Percentiles rank a stretch among this genome's conserved stretches.
Evolutionary conservation across 2,113 vertebrate genomes (phyloP).

Genomic region (Myxocyprinus asiaticus): DNA sequence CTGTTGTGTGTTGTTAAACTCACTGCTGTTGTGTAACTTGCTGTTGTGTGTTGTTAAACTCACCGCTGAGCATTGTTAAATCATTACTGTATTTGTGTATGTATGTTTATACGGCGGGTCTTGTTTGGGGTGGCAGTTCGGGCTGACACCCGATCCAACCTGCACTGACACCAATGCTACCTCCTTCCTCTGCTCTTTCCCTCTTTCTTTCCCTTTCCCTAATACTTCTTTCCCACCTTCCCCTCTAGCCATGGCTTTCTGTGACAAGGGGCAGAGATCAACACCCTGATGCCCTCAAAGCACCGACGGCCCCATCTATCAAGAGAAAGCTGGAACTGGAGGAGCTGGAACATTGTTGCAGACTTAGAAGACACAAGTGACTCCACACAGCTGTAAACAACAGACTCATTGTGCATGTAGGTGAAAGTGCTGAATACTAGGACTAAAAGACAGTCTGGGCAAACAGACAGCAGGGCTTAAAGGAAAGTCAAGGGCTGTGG

Average conservation of each 20-base stretch:
- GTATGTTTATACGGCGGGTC: too few species aligned
- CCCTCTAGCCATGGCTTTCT: conserved; percentile 44
- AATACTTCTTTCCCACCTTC: conserved; percentile 49
- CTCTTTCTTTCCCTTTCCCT: not conserved
- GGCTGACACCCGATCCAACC: conserved; percentile 65
- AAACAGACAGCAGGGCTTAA: not conserved
- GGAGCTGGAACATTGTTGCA: not conserved
- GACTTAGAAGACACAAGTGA: conserved; percentile 29
- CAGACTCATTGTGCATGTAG: conserved; percentile 36
- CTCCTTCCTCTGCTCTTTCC: conserved; percentile 1
- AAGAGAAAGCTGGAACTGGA: conserved; percentile 29
- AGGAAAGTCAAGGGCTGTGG: not conserved
- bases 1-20: too few species aligned
- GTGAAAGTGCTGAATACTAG: conserved; percentile 32
- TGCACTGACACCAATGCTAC: conserved; percentile 46
- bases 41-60: too few species aligned
- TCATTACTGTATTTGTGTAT: too few species aligned
- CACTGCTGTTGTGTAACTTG: too few species aligned
- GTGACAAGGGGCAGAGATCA: conserved; percentile 42
- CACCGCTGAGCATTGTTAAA: too few species aligned
- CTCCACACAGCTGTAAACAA: conserved; percentile 40
- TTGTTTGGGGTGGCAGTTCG: not conserved
- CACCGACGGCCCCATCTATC: conserved; percentile 29
- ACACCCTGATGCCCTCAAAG: conserved; percentile 33
- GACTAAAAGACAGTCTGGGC: conserved; percentile 16